Evolutionary conservation across 1,140 invertebrate species (phyloP).

Genomic region (Hydropsyche tenuis): DNA sequence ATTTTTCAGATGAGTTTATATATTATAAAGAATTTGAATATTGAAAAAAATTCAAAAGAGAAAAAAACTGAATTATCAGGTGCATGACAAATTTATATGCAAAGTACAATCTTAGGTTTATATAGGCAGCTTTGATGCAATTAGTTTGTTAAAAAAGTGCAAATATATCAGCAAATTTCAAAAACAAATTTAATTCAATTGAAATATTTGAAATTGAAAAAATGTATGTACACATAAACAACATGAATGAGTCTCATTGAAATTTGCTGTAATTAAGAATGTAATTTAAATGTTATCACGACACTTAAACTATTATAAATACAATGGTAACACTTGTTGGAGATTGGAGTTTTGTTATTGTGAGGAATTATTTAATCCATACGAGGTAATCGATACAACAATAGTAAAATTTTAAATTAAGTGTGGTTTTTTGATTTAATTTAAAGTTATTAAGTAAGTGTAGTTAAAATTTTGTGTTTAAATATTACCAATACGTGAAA

Average conservation of each 20-base stretch:
- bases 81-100: slow-evolving; percentile 25
- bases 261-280: slow-evolving; percentile 2
- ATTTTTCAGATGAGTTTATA: no score
- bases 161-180: slow-evolving; percentile 16
- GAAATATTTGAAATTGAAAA: neutral
- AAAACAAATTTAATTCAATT: neutral
- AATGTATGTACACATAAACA: neutral
- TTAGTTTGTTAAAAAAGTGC: slow-evolving; percentile 7
- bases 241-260: neutral
- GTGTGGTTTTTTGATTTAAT: no score
- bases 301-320: slow-evolving; percentile 13
- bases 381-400: no score
- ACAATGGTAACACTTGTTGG: no score
- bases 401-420: no score
- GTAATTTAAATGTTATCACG: slow-evolving; percentile 8
- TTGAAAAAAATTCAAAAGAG: neutral
- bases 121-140: slow-evolving; percentile 13
- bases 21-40: no score
- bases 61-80: slow-evolving; percentile 8
- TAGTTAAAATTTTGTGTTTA: no score
- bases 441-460: no score
- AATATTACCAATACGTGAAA: no score
- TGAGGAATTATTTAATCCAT: no score
- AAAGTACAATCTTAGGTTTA: slow-evolving; percentile 1
- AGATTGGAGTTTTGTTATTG: no score